Evolutionary conservation across 2,113 vertebrate genomes (phyloP), one percentile per base, ranked within the genome.

Genomic region (Tychaedon coryphoeus): DNA sequence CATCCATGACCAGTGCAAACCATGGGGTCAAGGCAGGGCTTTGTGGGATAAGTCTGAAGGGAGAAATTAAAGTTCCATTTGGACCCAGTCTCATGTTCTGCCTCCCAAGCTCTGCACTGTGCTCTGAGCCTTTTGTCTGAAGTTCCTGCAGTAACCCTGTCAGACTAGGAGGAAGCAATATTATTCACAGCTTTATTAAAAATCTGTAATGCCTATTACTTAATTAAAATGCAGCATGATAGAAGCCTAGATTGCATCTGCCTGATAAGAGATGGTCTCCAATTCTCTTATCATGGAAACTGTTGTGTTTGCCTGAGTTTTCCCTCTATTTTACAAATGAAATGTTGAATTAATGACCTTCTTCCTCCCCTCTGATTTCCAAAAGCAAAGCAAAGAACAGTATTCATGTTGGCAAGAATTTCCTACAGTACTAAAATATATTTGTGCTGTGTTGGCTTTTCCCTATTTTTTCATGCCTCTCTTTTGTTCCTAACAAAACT

Each of bases 401-500:
- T 45, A 50, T 70, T 61, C 40, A 5, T 9, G 26, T 47, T 73
- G 78, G 33, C 56, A 88, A 90, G 28, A 64, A 56, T 82, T 40
- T 93, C 53, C 50, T 70, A 4, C 16, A 29, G 40, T 50, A 56
- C 47, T 87, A 72, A 70, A 71, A 90, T 34, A 51, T 6, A 24
- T 70, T 75, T 61, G 10, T 57, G 61, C 90, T 65, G 36, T 3
- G 20, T n/a, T 90, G 29, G 72, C 61, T 88, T 86, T 69, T 87
- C 66, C 85, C 28, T 43, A 11, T 88, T 83, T 93, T 90, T 86
- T 94, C 14, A 60, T 81, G 25, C 33, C 86, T 95, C 26, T 57
- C 43, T 83, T 86, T 89, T 93, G 79, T 86, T 93, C 96, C 36
- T 88, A 17, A 73, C 84, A 93, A 74, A 47, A 38, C 58, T 48